Evolutionary conservation across 1,140 invertebrate species (phyloP).

Genomic region (Diploscapter pachys): DNA sequence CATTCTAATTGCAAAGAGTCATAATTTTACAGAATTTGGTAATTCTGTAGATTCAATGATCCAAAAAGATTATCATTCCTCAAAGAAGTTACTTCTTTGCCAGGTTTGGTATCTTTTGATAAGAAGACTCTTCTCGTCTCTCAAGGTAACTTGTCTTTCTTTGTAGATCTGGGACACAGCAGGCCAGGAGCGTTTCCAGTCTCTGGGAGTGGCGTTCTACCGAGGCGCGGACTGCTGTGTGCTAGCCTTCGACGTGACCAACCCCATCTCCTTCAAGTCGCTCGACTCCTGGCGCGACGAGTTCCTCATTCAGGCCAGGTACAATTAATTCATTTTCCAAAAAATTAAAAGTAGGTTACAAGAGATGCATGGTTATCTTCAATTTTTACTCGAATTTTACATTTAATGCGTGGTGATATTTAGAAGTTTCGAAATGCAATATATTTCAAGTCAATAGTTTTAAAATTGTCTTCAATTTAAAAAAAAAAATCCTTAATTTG

Average conservation of each 20-base stretch:
- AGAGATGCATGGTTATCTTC: constrained; percentile 3
- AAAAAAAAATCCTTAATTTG: constrained; percentile 9
- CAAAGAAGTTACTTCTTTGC: too few relatives aligned
- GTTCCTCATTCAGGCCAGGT: constrained; percentile 92
- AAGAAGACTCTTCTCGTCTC: too few relatives aligned
- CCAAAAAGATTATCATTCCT: too few relatives aligned
- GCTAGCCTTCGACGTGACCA: constrained; percentile 91
- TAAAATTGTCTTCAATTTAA: not conserved
- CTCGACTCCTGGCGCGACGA: constrained; percentile 98
- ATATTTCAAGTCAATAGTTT: not conserved
- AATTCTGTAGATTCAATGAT: too few relatives aligned
- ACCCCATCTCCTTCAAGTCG: constrained; percentile 94
- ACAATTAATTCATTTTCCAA: not conserved
- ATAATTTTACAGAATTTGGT: constrained; percentile 4
- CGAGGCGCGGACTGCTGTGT: constrained; percentile 99
- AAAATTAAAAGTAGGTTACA: constrained; percentile 7
- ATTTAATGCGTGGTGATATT: not conserved
- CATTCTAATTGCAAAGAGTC: not conserved
- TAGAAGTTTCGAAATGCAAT: not conserved
- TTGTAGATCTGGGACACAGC: constrained; percentile 97
- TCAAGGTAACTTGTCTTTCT: not conserved
- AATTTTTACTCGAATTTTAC: not conserved
- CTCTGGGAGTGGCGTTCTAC: constrained; percentile 98
- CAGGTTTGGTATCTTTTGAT: too few relatives aligned
- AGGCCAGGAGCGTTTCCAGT: constrained; percentile 97